Conservation (phyloP, 2,888 invertebrate species). For the Antitype chi region DNA sequence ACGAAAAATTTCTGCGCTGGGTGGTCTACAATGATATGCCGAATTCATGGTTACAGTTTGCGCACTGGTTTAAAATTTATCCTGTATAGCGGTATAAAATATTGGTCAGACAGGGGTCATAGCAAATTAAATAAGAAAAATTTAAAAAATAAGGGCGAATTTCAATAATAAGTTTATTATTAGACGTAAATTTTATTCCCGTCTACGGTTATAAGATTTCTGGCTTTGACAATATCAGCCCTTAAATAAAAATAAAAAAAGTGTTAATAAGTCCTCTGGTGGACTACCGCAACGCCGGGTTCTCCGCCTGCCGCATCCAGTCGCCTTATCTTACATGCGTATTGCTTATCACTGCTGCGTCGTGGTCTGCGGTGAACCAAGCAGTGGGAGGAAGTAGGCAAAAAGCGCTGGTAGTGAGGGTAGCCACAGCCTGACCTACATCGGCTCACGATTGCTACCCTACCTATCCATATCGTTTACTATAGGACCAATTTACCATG, state of each 20-base stretch:
- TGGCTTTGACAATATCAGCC: too few species aligned
- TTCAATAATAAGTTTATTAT: too few species aligned
- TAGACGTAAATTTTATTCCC: too few species aligned
- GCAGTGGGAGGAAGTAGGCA: slow-evolving; percentile 3
- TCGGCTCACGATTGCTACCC: background rate
- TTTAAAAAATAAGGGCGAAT: too few species aligned
- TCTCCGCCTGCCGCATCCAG: background rate
- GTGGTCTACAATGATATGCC: too few species aligned
- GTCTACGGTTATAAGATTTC: too few species aligned
- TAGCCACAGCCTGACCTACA: background rate
- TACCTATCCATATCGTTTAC: background rate
- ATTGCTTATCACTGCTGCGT: slow-evolving; percentile 4
- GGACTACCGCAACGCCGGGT: background rate
- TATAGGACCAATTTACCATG: background rate
- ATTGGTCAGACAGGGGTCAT: background rate
- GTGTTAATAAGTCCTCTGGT: background rate
- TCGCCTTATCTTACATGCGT: background rate
- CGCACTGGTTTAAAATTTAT: too few species aligned
- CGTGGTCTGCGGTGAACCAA: background rate
- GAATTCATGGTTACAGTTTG: too few species aligned
- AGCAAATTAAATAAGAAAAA: too few species aligned
- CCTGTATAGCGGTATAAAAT: background rate
- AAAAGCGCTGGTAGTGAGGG: background rate
- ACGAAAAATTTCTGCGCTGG: too few species aligned
- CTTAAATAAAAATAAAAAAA: background rate